Conservation (phyloP, 2,888 invertebrate species). For the Drosophila greeni region DNA sequence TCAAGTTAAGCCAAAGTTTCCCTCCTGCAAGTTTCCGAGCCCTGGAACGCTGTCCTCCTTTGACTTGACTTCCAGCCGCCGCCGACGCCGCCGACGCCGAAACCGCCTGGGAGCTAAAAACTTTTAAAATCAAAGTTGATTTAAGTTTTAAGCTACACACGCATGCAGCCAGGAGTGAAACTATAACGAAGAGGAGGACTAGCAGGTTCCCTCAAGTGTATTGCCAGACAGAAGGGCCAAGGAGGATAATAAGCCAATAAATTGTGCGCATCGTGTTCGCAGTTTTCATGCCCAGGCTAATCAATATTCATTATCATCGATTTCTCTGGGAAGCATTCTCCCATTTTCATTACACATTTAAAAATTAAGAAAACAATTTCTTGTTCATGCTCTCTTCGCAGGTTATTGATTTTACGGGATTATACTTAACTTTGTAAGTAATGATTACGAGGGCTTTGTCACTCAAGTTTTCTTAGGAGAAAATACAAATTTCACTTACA, state of each 20-base stretch:
- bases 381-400: not conserved
- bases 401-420: not conserved
- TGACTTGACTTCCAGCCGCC: constrained; percentile 27
- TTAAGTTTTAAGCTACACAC: constrained; percentile 53
- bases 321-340: not conserved
- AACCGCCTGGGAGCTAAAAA: constrained; percentile 51
- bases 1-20: constrained; percentile 59
- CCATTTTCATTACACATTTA: constrained; percentile 7
- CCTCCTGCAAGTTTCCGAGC: constrained; percentile 28
- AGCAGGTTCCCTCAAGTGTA: not conserved
- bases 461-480: not conserved
- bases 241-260: constrained; percentile 54
- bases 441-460: not conserved
- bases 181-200: not conserved
- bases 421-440: constrained; percentile 1
- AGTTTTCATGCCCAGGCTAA: constrained; percentile 48
- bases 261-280: constrained; percentile 37
- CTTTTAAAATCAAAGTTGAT: constrained; percentile 67
- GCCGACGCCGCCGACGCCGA: not conserved
- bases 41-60: constrained; percentile 43
- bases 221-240: constrained; percentile 13
- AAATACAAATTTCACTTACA: constrained; percentile 51
- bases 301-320: constrained; percentile 65
- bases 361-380: not conserved
- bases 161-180: constrained; percentile 21